Evolutionary conservation across 2,797 vertebrate species (phyloP).

Genomic region (Syndactyla subalaris): DNA sequence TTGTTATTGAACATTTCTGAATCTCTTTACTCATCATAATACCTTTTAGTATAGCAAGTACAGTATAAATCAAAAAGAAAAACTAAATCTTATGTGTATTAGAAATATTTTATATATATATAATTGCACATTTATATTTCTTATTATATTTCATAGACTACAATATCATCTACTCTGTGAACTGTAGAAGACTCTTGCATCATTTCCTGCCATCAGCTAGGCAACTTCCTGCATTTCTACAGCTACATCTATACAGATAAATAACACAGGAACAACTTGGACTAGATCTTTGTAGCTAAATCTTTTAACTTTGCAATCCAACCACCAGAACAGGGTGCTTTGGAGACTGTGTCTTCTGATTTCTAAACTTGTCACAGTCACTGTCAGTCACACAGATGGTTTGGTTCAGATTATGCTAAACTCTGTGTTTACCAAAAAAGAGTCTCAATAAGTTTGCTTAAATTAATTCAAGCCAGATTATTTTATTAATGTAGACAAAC

Average conservation of each 20-base stretch:
- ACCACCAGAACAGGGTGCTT: not conserved
- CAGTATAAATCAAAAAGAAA: not conserved
- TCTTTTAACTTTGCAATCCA: not conserved
- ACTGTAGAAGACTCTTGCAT: not conserved
- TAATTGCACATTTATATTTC: not conserved
- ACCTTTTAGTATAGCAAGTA: not conserved
- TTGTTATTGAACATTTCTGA: not conserved
- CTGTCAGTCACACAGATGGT: not conserved
- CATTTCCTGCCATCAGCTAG: not conserved
- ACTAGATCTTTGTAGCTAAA: not conserved
- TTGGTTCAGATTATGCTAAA: not conserved
- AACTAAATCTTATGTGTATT: not conserved
- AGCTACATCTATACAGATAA: not conserved
- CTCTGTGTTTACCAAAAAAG: not conserved
- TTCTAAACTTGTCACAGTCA: not conserved
- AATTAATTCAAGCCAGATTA: not conserved
- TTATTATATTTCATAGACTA: not conserved
- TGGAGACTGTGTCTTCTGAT: not conserved
- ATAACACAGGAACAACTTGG: not conserved
- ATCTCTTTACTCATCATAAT: not conserved
- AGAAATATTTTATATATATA: not conserved
- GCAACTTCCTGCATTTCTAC: not conserved
- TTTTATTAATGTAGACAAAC: not conserved
- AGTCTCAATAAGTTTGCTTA: not conserved
- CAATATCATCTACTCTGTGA: not conserved